Evolutionary conservation across 2,888 invertebrate species (phyloP).

Genomic region (Meghimatium bilineatum): DNA sequence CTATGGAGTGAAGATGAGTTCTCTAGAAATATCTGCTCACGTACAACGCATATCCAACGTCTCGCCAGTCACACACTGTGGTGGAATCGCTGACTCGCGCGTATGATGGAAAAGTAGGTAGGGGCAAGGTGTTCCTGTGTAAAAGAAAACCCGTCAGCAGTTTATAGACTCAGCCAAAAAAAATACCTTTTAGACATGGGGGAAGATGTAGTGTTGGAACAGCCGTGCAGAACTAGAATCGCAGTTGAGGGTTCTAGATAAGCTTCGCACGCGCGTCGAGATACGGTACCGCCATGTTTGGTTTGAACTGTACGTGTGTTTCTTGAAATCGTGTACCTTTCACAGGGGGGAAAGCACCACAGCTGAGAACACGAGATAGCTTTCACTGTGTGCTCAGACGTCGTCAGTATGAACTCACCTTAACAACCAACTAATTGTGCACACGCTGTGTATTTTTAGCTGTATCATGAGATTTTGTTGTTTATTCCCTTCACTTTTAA

Average conservation of each 20-base stretch:
- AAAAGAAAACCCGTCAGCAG: not conserved
- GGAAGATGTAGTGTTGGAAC: slow-evolving; percentile 36
- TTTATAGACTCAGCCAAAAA: slow-evolving; percentile 30
- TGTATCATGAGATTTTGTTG: not conserved
- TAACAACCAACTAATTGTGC: not conserved
- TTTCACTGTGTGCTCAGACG: not conserved
- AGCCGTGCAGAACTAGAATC: slow-evolving; percentile 39
- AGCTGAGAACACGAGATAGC: not conserved
- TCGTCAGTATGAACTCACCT: not conserved
- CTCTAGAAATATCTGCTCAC: slow-evolving; percentile 20
- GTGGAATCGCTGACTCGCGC: slow-evolving; percentile 11
- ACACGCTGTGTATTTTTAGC: not conserved
- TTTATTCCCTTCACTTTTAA: not conserved
- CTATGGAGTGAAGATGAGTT: slow-evolving; percentile 11
- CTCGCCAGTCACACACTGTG: slow-evolving; percentile 25
- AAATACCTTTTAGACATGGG: slow-evolving; percentile 36
- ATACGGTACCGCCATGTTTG: slow-evolving; percentile 74
- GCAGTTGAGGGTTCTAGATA: slow-evolving; percentile 50
- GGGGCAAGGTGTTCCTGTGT: not conserved
- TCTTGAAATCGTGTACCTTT: slow-evolving; percentile 13
- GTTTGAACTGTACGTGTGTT: slow-evolving; percentile 55
- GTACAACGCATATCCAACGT: not conserved
- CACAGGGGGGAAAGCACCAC: too few species aligned
- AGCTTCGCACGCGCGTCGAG: slow-evolving; percentile 54
- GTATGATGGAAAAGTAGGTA: slow-evolving; percentile 14